Evolutionary conservation across 2,113 vertebrate genomes (phyloP).

Genomic region (Holacanthus passer): DNA sequence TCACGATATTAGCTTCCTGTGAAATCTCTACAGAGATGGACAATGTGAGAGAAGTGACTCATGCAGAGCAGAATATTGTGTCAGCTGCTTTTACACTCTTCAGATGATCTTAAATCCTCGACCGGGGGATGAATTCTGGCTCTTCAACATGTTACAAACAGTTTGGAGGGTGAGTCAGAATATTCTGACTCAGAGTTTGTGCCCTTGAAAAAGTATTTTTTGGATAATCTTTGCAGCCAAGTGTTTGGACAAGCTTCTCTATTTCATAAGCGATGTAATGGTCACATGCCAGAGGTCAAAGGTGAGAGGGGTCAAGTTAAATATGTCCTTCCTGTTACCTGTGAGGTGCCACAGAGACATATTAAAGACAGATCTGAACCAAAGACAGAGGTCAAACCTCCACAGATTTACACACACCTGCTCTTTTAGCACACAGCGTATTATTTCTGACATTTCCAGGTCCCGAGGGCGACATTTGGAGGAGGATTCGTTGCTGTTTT

Average conservation of each 20-base stretch:
- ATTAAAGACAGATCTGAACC: constrained; percentile 15
- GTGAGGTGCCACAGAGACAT: constrained; percentile 25
- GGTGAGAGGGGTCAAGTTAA: constrained; percentile 7
- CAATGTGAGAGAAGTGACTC: constrained; percentile 16
- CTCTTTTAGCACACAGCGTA: constrained; percentile 30
- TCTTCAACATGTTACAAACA: not conserved
- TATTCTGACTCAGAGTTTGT: not conserved
- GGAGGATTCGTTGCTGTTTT: constrained; percentile 21
- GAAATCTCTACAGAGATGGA: constrained; percentile 7
- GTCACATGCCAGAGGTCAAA: constrained; percentile 39
- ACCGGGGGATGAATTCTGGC: not conserved
- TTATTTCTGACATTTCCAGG: not conserved
- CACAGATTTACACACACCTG: constrained; percentile 45
- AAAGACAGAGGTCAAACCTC: not conserved
- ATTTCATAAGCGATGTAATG: constrained; percentile 11
- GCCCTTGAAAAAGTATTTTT: not conserved
- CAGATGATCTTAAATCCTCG: not conserved
- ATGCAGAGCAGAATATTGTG: not conserved
- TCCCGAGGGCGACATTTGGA: constrained; percentile 37
- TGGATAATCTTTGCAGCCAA: not conserved
- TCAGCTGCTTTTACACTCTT: constrained; percentile 23
- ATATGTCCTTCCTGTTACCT: constrained; percentile 24
- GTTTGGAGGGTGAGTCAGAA: not conserved
- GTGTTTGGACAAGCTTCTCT: not conserved
- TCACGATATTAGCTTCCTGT: not conserved